Base-by-base conservation (phyloP, 2,113 vertebrate genomes). In the Manacus vitellinus region DNA sequence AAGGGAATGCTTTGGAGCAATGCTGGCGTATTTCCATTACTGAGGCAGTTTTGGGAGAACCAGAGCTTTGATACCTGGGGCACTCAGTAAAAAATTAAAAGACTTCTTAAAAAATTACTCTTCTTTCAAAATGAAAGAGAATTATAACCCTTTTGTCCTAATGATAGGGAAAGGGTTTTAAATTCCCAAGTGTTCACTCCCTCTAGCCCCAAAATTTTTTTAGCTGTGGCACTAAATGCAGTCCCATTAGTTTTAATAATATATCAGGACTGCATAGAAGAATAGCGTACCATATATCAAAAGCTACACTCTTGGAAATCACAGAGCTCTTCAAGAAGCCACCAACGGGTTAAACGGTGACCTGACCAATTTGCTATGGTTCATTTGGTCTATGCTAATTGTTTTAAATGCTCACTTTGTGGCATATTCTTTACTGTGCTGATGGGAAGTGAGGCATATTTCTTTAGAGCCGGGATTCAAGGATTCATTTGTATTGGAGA, bases 61-160 rank as follows among this genome's bases (percentile, higher is more conserved):
- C 72, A 62, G 46, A 1, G 1, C 56, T 94, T 89, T 70, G 85
- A 93, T 82, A 95, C 95, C 86, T 71, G 62, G 94, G 96, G 95
- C 70, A 93, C 68, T 47, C 39, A 43, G 55, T 81, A 97, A 95
- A 97, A 97, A 97, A 89, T 92, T 85, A 95, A 95, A 94, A 90
- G 92, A 94, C 81, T 93, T 90, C 80, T 92, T 47, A 41, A 92
- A 95, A 89, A 96, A 96, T 80, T 58, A 52, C 52, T 67, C 65
- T 86, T 66, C 52, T 94, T 94, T 85, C 72, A 95, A 91, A 95
- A 94, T 80, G 79, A 76, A 88, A 89, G 85, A 65, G 95, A 97
- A 97, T 97, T 96, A 97, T 81, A 94, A 94, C 90, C 93, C 74
- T 96, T 97, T 96, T 95, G 92, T 96, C 93, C 92, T 95, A 96